Evolutionary conservation across 2,888 invertebrate species (phyloP).

Genomic region (Limnephilus lunatus): DNA sequence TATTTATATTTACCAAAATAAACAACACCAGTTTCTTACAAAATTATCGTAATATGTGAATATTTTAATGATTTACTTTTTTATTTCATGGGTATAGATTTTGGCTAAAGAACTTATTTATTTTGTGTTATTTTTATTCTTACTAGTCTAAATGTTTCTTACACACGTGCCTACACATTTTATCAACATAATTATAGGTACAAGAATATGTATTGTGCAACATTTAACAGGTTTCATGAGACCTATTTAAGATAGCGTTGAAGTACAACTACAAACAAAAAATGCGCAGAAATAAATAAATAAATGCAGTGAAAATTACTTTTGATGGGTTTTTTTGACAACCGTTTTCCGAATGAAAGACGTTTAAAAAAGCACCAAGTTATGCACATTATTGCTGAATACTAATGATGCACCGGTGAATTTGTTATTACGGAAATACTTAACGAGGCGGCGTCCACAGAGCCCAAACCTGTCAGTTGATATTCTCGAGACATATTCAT

Average conservation of each 20-base stretch:
- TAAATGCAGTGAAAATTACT: too few species aligned
- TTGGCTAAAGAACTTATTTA: background rate
- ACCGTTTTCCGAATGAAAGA: background rate
- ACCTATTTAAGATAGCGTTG: background rate
- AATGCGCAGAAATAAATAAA: too few species aligned
- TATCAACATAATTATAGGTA: too few species aligned
- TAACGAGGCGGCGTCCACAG: background rate
- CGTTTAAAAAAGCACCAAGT: background rate
- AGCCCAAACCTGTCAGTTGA: conserved; percentile 22
- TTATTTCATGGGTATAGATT: background rate
- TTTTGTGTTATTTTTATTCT: background rate
- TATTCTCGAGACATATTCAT: conserved; percentile 10
- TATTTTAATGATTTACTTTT: too few species aligned
- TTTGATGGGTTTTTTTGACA: background rate
- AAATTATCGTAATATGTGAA: too few species aligned
- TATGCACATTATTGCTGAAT: background rate
- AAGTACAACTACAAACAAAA: background rate
- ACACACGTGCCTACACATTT: background rate
- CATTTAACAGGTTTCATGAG: background rate
- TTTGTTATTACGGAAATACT: background rate
- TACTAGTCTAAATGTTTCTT: background rate
- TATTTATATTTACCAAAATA: too few species aligned
- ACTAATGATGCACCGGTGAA: background rate
- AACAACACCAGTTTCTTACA: too few species aligned
- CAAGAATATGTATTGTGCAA: too few species aligned